Base-by-base conservation (phyloP, 2,888 invertebrate genomes). In the Nephrocerus scutellatus region DNA sequence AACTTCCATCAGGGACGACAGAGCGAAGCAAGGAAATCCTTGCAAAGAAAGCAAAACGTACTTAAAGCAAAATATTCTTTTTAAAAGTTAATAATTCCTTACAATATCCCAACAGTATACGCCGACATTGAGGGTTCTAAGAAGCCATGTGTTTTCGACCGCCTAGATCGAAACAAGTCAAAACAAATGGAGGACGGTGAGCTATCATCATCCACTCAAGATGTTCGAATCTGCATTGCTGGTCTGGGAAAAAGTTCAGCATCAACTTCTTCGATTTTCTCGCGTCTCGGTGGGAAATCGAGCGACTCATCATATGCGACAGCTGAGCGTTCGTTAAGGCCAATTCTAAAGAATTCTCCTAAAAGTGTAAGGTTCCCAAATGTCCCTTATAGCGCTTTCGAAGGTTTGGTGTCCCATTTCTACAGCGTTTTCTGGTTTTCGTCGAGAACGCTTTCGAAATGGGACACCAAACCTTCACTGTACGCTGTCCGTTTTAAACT, bases 1-100 rank as follows among this genome's bases (percentile, higher is more conserved):
- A 68, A 40, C 62, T 75, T 54, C 76, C 75, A 1, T 55, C 65
- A 5, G 75, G 75, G 2, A 70, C 66, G 6, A 74, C 73, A 2
- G 66, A 68, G 23, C 66, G 71, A 33, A 73, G 73, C 48, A 70
- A 71, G 47, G 66, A 72, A 47, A 69, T 73, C 23, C 43, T 69
- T 15, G 67, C 64, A 6, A 69, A 68, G 43, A 56, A 65, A 23
- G 66, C 65, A 6, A 53, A 59, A 43, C 49, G 67, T 67, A 55
- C 10, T 15, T 18, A 5, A n/a, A 30, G 5, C 30, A 14, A 15
- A 30, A 5, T 2, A 12, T 24, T 12, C 21, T 13, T 9, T 10
- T 22, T 35, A 10, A 10, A 8, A 2, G 6, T n/a, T 24, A 30
- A 18, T n/a, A 13, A 16, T 22, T 30, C 20, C 24, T 20, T 15